Conservation (phyloP, 2,113 vertebrate species). For the Antigone vipio region DNA sequence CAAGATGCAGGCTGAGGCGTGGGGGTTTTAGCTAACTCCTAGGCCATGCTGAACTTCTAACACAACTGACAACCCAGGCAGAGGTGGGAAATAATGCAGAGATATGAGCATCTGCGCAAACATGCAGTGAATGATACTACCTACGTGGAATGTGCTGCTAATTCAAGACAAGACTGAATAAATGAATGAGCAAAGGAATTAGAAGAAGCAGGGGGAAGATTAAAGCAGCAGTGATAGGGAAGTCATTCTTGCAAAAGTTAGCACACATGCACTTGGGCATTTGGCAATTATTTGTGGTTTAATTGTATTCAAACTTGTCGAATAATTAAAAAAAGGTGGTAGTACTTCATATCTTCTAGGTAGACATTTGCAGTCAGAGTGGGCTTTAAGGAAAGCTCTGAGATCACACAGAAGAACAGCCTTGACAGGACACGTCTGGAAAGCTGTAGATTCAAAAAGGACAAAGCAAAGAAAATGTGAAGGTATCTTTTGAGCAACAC, state of each 20-base stretch:
- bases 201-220: neutral
- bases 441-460: neutral
- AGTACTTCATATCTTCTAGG: neutral
- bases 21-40: neutral
- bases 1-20: neutral
- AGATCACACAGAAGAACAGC: neutral
- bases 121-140: neutral
- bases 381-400: neutral
- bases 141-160: neutral
- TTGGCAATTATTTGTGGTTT: neutral
- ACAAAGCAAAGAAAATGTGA: neutral
- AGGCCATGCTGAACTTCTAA: neutral
- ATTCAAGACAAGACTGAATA: neutral
- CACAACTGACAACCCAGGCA: neutral
- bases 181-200: neutral
- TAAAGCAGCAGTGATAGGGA: neutral
- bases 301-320: neutral
- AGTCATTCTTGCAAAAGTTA: neutral
- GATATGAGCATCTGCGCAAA: neutral
- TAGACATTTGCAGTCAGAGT: neutral
- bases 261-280: rapidly evolving
- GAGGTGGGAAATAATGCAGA: neutral
- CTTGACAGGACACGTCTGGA: neutral
- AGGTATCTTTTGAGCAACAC: neutral
- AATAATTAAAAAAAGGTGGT: neutral